Conservation (phyloP, 2,888 invertebrate species). For the Drosophila niveifrons region DNA sequence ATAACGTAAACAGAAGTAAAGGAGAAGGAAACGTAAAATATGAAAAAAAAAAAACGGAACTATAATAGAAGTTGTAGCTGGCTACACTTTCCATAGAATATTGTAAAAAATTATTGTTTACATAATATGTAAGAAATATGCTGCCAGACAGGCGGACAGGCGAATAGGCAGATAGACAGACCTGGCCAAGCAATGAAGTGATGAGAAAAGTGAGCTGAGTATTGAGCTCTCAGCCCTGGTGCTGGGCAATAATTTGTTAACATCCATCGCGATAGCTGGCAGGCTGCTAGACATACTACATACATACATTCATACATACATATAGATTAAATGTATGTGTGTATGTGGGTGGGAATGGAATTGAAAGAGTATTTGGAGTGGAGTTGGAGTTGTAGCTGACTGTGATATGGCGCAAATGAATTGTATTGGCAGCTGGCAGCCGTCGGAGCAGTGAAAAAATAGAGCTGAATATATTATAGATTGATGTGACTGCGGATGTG, state of each 20-base stretch:
- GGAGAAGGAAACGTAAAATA: conserved; percentile 17
- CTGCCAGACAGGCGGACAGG: conserved; percentile 16
- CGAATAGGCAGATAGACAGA: conserved; percentile 12
- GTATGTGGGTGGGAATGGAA: conserved; percentile 30
- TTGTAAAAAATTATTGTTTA: conserved; percentile 71
- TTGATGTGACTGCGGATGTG: conserved; percentile 58
- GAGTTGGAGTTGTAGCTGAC: conserved; percentile 19
- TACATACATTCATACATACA: background rate
- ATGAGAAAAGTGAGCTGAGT: conserved; percentile 9
- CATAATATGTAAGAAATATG: conserved; percentile 54
- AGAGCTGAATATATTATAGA: conserved; percentile 63
- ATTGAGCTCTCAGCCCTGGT: conserved; percentile 18
- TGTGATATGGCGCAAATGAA: conserved; percentile 76
- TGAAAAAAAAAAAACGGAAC: background rate
- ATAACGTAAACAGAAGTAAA: conserved; percentile 59
- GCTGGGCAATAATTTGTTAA: conserved; percentile 66
- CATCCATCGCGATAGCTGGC: conserved; percentile 38
- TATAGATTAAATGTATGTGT: background rate
- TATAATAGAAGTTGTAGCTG: conserved; percentile 41
- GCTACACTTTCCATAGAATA: conserved; percentile 45
- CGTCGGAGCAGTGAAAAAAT: conserved; percentile 32
- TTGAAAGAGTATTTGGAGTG: conserved; percentile 8
- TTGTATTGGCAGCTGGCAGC: conserved; percentile 76
- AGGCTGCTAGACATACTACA: conserved; percentile 18
- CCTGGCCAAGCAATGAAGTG: conserved; percentile 20